Conservation (phyloP, 1,140 invertebrate species). For the Argopecten irradians region DNA sequence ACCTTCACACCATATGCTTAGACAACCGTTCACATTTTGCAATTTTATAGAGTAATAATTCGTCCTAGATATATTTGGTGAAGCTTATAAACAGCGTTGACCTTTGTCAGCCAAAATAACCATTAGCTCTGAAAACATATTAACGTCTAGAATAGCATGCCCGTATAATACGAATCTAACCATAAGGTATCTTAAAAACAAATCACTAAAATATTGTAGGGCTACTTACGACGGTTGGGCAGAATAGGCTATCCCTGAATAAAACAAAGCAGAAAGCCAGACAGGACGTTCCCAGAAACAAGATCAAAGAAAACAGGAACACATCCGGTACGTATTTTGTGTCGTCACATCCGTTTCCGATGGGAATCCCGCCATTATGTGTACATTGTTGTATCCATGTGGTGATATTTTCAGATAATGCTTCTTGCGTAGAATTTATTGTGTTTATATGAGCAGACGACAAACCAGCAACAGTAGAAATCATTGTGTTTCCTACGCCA, state of each 20-base stretch:
- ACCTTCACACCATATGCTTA: too few relatives aligned
- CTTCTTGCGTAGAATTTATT: not conserved
- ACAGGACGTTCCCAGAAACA: constrained; percentile 95
- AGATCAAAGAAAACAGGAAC: constrained; percentile 95
- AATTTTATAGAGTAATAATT: too few relatives aligned
- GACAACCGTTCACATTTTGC: too few relatives aligned
- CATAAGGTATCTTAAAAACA: too few relatives aligned
- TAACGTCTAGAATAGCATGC: not conserved
- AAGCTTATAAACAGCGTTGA: too few relatives aligned
- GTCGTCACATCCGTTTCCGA: constrained; percentile 83
- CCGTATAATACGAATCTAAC: not conserved
- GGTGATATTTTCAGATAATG: not conserved
- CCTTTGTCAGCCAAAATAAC: too few relatives aligned
- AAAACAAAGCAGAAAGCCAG: constrained; percentile 91
- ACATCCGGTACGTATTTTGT: constrained; percentile 82
- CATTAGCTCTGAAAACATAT: too few relatives aligned
- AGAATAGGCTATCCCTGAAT: constrained; percentile 96
- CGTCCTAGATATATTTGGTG: too few relatives aligned
- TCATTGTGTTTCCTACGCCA: constrained; percentile 80
- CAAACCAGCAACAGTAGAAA: not conserved
- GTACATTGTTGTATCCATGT: constrained; percentile 48
- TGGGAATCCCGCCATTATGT: constrained; percentile 81
- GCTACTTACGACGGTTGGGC: constrained; percentile 82
- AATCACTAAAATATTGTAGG: not conserved
- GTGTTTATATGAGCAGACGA: not conserved